Percentiles rank a stretch among this genome's conserved stretches.
phyloP scores from a whole-genome alignment of 2,797 vertebrate genomes.

The Alectoris magna region DNA sequence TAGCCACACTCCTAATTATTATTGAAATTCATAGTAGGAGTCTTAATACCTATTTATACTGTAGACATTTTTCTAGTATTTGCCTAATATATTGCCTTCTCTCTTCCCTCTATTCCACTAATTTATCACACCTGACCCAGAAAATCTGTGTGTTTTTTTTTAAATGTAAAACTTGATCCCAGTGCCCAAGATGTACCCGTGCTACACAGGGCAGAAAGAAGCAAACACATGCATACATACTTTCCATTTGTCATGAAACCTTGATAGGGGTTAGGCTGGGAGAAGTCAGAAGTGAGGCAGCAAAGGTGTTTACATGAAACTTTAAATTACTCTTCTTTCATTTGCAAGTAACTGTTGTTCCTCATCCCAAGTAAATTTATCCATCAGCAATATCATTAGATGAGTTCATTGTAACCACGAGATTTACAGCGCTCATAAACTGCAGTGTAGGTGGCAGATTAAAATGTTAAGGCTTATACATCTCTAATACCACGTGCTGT shows the following conservation, averaged over 20 bases:
- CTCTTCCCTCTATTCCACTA: neutral
- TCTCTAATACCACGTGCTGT: constrained; percentile 7
- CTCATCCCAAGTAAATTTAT: constrained; percentile 63
- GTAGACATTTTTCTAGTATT: neutral
- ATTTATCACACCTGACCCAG: neutral
- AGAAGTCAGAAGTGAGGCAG: constrained; percentile 53
- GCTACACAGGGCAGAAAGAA: neutral
- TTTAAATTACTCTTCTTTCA: constrained; percentile 68
- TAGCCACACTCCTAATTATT: constrained; percentile 56
- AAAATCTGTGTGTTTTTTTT: constrained; percentile 11
- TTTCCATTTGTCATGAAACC: constrained; percentile 67
- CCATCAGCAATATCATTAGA: constrained; percentile 76
- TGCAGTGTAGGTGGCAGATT: constrained; percentile 75
- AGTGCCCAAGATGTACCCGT: neutral
- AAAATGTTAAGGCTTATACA: constrained; percentile 68
- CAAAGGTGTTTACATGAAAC: constrained; percentile 69
- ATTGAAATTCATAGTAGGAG: constrained; percentile 30
- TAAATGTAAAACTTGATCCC: neutral
- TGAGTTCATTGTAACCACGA: constrained; percentile 74
- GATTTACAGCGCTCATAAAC: constrained; percentile 73
- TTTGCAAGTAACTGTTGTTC: constrained; percentile 69
- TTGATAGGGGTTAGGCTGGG: constrained; percentile 55
- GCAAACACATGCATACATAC: neutral
- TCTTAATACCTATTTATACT: constrained; percentile 6
- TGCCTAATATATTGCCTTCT: neutral